These are phyloP conservation scores for Cyrtonyx montezumae DNA, from an alignment of 2,113 vertebrate genomes.

Conservation along the genomic window DNA sequence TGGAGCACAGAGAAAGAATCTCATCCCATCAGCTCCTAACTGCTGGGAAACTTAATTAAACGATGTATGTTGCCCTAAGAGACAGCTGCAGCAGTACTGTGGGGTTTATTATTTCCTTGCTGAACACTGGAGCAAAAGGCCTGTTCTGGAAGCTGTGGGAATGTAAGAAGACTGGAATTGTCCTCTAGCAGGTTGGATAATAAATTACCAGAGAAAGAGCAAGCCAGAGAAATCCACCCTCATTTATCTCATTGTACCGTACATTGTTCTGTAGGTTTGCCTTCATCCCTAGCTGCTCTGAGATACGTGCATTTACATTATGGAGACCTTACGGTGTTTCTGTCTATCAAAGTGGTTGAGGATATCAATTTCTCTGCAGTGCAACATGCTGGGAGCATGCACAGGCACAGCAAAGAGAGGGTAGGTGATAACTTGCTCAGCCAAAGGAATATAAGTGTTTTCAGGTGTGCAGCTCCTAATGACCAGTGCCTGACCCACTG, in stretches of 20 bases:
- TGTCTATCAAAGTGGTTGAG: not conserved
- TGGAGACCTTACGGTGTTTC: not conserved
- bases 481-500: not conserved
- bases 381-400: not conserved
- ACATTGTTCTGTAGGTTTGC: not conserved
- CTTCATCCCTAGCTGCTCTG: not conserved
- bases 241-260: not conserved
- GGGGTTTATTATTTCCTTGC: conserved; percentile 37
- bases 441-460: accelerated
- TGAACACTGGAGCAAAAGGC: conserved; percentile 3
- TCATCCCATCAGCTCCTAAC: conserved; percentile 66
- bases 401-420: not conserved
- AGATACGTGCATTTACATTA: not conserved
- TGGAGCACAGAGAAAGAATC: conserved; percentile 69
- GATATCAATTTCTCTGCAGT: not conserved
- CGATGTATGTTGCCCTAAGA: conserved; percentile 47
- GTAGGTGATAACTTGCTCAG: not conserved
- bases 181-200: not conserved
- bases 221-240: not conserved
- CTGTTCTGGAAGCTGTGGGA: conserved; percentile 43
- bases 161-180: conserved; percentile 20
- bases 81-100: conserved; percentile 51
- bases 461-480: not conserved
- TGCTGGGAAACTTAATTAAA: conserved; percentile 75
- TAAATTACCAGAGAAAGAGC: not conserved